Evolutionary conservation across 2,888 invertebrate species (phyloP), one percentile per base, ranked within the genome.

Genomic region (Plagodis dolabraria): DNA sequence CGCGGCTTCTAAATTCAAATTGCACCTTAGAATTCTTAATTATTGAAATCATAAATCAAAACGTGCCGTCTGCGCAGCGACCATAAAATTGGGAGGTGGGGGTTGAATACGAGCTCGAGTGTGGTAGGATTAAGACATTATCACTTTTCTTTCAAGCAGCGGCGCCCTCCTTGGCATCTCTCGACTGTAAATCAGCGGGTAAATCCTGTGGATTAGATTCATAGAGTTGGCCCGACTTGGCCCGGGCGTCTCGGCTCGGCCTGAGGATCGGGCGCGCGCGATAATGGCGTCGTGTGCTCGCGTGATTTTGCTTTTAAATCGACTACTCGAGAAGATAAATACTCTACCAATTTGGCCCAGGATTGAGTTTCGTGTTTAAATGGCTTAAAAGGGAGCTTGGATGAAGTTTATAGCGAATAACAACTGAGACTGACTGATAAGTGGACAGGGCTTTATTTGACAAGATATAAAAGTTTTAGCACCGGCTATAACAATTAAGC

Each of bases 101-200:
- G 76, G 74, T 68, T 66, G 68, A 57, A 71, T 60, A 69, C 75
- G 76, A 79, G 82, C 84, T 89, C 87, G 81, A 92, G 93, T 93
- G 93, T 92, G 93, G 88, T 90, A 88, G 93, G 93, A 93, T 94
- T 94, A 94, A 94, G 94, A 94, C 94, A 94, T 94, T 94, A 94
- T 94, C 94, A 94, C 94, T 94, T 94, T 94, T 94, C 94, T 93
- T 94, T 93, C 82, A 75, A 86, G 86, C 85, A 87, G 83, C 83
- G 83, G 84, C 86, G 89, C 90, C 91, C 89, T 86, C 83, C 77
- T 82, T 77, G 84, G 83, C 86, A 72, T 80, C 77, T 76, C 78
- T 82, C 85, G 87, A 83, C 91, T 91, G 90, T 92, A 93, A 93
- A 93, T 93, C 94, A 93, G 92, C 77, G 85, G 84, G 86, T 87